Evolutionary conservation across 2,888 invertebrate genomes (phyloP).

Genomic region (Andrena marginata): DNA sequence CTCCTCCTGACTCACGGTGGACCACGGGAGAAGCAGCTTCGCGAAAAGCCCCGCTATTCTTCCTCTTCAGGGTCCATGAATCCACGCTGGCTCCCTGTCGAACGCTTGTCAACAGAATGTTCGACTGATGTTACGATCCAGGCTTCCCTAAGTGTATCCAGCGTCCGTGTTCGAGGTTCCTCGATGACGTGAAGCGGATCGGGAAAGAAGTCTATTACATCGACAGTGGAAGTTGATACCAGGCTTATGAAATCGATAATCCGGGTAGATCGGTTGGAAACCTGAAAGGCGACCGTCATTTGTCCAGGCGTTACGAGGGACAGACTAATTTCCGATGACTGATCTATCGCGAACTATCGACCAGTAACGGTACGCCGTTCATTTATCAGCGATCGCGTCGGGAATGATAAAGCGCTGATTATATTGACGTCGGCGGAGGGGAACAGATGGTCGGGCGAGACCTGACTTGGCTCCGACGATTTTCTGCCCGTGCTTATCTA

Average conservation of each 20-base stretch:
- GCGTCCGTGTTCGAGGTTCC: no score
- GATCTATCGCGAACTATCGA: constrained; percentile 21
- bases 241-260: no score
- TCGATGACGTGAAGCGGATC: no score
- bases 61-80: neutral
- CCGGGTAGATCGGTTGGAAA: neutral
- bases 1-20: constrained; percentile 77
- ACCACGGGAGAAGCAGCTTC: constrained; percentile 45
- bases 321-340: constrained; percentile 24
- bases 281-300: neutral
- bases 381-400: constrained; percentile 30
- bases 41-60: constrained; percentile 20
- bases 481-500: neutral
- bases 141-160: no score
- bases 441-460: constrained; percentile 7
- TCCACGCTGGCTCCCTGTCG: neutral
- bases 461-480: neutral
- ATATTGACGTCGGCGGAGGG: constrained; percentile 6
- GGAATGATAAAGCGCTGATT: constrained; percentile 37
- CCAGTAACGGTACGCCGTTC: constrained; percentile 22
- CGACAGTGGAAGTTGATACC: no score
- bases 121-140: no score
- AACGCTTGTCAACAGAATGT: no score
- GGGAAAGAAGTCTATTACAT: no score
- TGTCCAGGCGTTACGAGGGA: neutral